These are phyloP conservation scores for Pollimyrus isidori DNA, from an alignment of 2,113 vertebrate genomes.

Conservation along the genomic window DNA sequence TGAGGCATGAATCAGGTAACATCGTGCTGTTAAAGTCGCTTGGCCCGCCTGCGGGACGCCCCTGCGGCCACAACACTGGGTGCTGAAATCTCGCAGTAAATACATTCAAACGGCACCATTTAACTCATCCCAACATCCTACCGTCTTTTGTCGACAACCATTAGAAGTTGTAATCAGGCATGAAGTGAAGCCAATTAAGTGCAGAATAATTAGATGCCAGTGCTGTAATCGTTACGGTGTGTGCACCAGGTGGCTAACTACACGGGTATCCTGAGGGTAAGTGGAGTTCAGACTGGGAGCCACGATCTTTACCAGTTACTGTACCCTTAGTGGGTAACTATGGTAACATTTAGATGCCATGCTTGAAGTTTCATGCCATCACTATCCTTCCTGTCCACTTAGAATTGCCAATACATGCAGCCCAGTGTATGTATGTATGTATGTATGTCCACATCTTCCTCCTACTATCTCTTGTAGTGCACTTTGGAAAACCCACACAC, in stretches of 20 bases:
- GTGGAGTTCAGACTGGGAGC: background rate
- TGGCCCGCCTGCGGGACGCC: background rate
- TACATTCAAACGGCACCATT: background rate
- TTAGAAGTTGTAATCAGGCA: constrained; percentile 57
- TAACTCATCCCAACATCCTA: background rate
- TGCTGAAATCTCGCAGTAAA: background rate
- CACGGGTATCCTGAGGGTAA: background rate
- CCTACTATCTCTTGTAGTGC: background rate
- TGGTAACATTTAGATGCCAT: background rate
- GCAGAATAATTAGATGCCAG: constrained; percentile 41
- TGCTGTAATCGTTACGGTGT: constrained; percentile 5
- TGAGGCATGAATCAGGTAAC: constrained; percentile 5
- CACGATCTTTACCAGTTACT: background rate
- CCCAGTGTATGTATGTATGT: background rate
- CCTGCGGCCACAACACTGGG: background rate
- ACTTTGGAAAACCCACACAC: background rate
- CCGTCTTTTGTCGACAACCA: constrained; percentile 35
- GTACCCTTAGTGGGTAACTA: background rate
- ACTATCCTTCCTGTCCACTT: background rate
- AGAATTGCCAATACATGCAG: background rate
- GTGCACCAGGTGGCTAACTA: background rate
- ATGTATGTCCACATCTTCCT: background rate
- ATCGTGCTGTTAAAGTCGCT: background rate
- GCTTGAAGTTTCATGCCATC: background rate
- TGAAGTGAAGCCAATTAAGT: constrained; percentile 50